phyloP scores from a whole-genome alignment of 2,113 vertebrate genomes.

The Leucopsar rothschildi region DNA sequence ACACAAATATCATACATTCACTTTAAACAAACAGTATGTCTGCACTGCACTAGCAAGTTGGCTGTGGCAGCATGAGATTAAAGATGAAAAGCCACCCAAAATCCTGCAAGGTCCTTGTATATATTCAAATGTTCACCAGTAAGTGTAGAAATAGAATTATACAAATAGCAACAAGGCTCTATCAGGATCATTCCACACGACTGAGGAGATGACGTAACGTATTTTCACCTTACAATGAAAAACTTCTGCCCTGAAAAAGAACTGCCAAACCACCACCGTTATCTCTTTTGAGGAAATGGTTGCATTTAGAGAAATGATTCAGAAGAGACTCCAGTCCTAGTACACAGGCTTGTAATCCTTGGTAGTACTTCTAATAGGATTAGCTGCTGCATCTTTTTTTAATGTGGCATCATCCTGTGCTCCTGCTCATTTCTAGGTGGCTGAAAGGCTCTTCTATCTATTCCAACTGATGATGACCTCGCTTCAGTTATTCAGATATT shows the following conservation, averaged over 20 bases:
- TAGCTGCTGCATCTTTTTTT: background rate
- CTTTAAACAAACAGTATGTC: background rate
- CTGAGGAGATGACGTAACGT: background rate
- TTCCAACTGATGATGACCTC: background rate
- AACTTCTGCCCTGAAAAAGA: background rate
- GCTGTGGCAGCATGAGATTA: background rate
- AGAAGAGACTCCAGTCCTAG: background rate
- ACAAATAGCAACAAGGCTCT: background rate
- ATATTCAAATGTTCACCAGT: background rate
- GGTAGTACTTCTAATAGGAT: background rate
- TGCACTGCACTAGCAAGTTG: background rate
- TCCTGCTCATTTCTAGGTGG: background rate
- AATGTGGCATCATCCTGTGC: background rate
- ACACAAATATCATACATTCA: background rate
- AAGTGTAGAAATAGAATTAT: background rate
- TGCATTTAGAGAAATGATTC: background rate
- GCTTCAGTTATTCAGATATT: background rate
- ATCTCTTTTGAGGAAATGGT: background rate
- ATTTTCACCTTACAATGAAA: background rate
- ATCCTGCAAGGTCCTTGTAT: background rate
- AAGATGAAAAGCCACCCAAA: background rate
- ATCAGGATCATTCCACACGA: background rate
- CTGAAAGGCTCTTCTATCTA: background rate
- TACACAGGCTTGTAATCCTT: background rate
- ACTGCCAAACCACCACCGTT: background rate